Percentiles rank a stretch among this genome's conserved stretches.
Evolutionary conservation across 2,888 invertebrate species (phyloP).

Genomic region (Spilosoma lubricipeda): DNA sequence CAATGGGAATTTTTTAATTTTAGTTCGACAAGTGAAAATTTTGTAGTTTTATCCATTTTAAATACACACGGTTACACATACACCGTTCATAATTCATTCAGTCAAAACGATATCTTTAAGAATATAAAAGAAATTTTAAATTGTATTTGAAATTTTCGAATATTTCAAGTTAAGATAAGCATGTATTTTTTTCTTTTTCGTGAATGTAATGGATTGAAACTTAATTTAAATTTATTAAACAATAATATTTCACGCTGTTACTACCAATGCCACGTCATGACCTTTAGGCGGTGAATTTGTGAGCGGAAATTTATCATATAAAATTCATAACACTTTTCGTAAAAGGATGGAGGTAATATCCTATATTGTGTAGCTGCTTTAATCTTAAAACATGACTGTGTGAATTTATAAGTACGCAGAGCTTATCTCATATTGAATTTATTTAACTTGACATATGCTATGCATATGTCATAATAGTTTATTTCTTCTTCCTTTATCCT

Average conservation of each 20-base stretch:
- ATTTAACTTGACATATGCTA: neutral
- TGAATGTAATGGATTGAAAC: neutral
- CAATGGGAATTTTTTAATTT: neutral
- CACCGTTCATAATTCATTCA: neutral
- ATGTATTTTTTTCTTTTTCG: neutral
- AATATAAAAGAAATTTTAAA: neutral
- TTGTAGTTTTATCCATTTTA: neutral
- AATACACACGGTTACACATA: too few relatives aligned
- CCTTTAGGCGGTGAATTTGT: neutral
- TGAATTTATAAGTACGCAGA: neutral
- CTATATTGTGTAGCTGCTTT: neutral
- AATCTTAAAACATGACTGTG: neutral
- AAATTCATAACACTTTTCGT: slow-evolving; percentile 1
- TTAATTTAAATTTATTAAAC: neutral
- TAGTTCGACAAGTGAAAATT: neutral
- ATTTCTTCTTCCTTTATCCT: neutral
- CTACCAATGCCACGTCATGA: neutral
- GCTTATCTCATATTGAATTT: neutral
- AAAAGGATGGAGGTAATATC: neutral
- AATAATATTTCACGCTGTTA: neutral
- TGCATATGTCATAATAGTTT: neutral
- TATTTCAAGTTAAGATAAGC: neutral
- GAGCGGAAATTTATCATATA: neutral
- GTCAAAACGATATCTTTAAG: neutral
- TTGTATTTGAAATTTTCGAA: neutral